phyloP scores from a whole-genome alignment of 2,888 invertebrate species.

The Lissonota sp. region DNA sequence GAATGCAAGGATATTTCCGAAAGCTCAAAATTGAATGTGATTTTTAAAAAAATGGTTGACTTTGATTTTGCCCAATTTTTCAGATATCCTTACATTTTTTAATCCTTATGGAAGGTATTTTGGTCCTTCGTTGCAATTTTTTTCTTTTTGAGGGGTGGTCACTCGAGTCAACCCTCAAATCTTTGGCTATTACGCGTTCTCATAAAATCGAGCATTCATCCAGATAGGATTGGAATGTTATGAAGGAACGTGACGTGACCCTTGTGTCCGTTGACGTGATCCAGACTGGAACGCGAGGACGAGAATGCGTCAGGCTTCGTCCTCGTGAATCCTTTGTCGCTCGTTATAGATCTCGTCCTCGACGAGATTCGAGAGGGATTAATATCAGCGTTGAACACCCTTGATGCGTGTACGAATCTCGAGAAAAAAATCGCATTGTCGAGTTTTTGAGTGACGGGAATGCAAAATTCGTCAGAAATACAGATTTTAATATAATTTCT shows the following conservation, averaged over 20 bases:
- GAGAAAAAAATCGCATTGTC: conserved; percentile 43
- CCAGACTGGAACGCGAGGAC: conserved; percentile 46
- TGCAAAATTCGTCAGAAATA: background rate
- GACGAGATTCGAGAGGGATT: conserved; percentile 70
- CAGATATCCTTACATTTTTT: no score
- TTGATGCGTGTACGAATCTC: conserved; percentile 23
- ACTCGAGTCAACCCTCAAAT: background rate
- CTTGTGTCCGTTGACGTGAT: conserved; percentile 46
- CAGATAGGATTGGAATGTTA: conserved; percentile 71
- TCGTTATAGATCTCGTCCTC: conserved; percentile 52
- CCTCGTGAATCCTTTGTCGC: conserved; percentile 60
- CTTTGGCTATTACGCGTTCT: background rate
- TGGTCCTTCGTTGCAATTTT: background rate
- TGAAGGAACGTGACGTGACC: conserved; percentile 51
- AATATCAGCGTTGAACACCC: conserved; percentile 59
- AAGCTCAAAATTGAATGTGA: no score
- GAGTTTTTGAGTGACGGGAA: conserved; percentile 65
- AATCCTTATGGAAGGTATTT: no score
- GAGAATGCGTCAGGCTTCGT: conserved; percentile 55
- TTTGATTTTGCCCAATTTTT: no score
- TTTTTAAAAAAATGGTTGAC: no score
- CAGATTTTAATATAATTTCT: conserved; percentile 22
- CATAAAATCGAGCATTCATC: background rate
- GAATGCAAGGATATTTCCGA: no score
- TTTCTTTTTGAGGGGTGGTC: background rate